phyloP scores from a whole-genome alignment of 2,113 vertebrate genomes.

The Chamaea fasciata region DNA sequence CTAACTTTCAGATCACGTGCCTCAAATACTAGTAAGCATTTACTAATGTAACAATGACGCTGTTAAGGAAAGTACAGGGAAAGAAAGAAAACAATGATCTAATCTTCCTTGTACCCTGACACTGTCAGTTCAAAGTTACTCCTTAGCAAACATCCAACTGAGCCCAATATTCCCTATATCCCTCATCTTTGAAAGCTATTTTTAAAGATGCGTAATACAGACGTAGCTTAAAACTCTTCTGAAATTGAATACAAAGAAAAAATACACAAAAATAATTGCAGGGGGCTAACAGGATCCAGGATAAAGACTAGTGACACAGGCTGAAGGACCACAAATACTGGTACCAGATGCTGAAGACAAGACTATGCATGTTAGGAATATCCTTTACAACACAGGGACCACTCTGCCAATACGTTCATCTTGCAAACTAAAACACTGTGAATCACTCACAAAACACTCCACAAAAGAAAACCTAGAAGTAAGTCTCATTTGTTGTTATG shows the following conservation, averaged over 20 bases:
- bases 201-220: not conserved
- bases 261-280: not conserved
- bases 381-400: not conserved
- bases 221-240: not conserved
- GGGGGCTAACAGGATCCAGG: not conserved
- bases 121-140: not conserved
- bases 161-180: not conserved
- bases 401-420: accelerated
- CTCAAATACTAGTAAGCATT: not conserved
- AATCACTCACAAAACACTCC: not conserved
- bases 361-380: not conserved
- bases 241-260: not conserved
- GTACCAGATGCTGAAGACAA: not conserved
- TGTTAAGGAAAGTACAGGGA: not conserved
- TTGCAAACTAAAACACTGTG: not conserved
- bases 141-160: not conserved
- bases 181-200: not conserved
- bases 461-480: not conserved
- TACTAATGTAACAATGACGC: not conserved
- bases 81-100: not conserved
- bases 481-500: not conserved
- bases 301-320: not conserved
- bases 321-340: not conserved
- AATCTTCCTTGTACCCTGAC: not conserved
- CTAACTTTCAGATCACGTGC: not conserved